A percentile compares a stretch with the other conserved stretches of the same genome.
Evolutionary conservation across 2,113 vertebrate species (phyloP).

Genomic region (Sorex fumeus): DNA sequence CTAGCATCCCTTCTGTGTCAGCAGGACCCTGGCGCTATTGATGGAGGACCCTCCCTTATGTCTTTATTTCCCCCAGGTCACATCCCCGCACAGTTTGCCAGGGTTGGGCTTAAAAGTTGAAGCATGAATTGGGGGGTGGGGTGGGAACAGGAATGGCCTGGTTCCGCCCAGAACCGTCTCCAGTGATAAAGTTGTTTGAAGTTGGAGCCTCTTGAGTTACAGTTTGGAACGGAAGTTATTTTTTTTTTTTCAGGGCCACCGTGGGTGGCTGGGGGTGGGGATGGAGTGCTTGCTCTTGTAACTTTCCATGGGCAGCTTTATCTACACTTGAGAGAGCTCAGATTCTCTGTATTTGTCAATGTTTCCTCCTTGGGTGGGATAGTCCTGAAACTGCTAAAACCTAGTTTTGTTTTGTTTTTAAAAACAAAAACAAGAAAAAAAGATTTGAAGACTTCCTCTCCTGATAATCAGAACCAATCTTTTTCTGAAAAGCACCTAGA

Average conservation of each 20-base stretch:
- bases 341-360: not conserved
- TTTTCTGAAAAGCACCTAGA: not conserved
- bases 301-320: too few relatives aligned
- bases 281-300: too few relatives aligned
- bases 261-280: too few relatives aligned
- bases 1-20: too few relatives aligned
- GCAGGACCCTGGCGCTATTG: too few relatives aligned
- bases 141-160: too few relatives aligned
- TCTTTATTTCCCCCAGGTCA: too few relatives aligned
- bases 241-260: not conserved
- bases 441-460: not conserved
- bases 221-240: constrained; percentile 11
- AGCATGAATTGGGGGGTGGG: too few relatives aligned
- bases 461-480: not conserved
- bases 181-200: not conserved
- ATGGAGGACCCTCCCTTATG: too few relatives aligned
- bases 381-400: constrained; percentile 22
- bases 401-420: not conserved
- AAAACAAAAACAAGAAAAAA: too few relatives aligned
- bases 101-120: too few relatives aligned
- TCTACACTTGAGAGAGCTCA: not conserved
- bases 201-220: not conserved
- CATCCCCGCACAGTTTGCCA: too few relatives aligned
- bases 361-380: not conserved
- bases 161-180: not conserved